Evolutionary conservation across 2,113 vertebrate genomes (phyloP), one percentile per base, ranked within the genome.

Genomic region (Apaloderma vittatum): DNA sequence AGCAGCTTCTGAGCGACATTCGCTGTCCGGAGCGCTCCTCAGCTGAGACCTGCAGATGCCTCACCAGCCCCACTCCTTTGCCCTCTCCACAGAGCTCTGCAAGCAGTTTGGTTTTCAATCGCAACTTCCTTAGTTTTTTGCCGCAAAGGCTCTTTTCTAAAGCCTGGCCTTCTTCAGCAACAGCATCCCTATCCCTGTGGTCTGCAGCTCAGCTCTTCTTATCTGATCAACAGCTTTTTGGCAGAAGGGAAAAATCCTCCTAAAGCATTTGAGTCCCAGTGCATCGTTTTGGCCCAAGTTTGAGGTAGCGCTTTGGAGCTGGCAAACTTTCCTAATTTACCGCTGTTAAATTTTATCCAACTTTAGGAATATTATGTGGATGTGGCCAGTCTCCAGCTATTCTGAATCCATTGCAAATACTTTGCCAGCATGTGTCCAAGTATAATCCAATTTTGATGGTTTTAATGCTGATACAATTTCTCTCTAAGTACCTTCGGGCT

Each of bases 301-400:
- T 72, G 79, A 73, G 45, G 57, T 37, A 90, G 34, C 65, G 46
- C 67, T 93, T 86, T 83, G 55, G 48, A 84, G 65, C 6, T 88
- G 80, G 88, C 72, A 80, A 90, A 76, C 48, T 84, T 67, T 95
- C 65, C 76, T 92, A 65, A 90, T 95, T 92, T 88, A 88, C 76
- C 77, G 88, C 72, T 85, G 92, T 71, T 91, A 91, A 88, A 94
- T 94, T 92, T 83, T 89, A 90, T 86, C 86, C 93, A 90, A 20
- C 88, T 94, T 92, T 36, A 93, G 86, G 79, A 95, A 75, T 89
- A 94, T 80, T 88, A 59, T 81, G 57, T 32, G 61, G 40, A 75
- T 67, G 90, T 93, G 92, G 91, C 86, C 37, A 66, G 23, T 75
- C 32, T 66, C 79, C 91, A 95, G 54, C 91, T 90, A 68, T 89